Conservation (phyloP, 2,888 invertebrate species). For the Dendrolimus pini region DNA sequence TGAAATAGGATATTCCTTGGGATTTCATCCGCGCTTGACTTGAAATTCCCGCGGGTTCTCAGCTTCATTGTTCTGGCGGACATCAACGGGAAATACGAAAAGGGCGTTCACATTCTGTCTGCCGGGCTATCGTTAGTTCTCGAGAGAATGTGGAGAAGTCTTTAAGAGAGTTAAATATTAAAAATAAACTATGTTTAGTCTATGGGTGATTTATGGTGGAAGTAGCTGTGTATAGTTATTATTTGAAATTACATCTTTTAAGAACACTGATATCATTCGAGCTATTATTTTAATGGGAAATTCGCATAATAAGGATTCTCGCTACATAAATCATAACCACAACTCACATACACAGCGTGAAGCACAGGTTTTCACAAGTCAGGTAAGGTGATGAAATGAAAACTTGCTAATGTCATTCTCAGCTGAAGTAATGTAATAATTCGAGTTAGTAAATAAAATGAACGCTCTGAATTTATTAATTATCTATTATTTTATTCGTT, state of each 20-base stretch:
- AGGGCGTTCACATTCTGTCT: no score
- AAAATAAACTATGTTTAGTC: conserved; percentile 14
- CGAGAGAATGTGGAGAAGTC: no score
- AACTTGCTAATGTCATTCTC: conserved; percentile 75
- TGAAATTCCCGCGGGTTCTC: no score
- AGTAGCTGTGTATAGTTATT: conserved; percentile 22
- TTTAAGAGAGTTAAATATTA: no score
- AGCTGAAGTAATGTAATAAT: conserved; percentile 69
- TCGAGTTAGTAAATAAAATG: conserved; percentile 31
- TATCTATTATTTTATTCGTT: conserved; percentile 21
- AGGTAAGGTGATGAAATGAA: conserved; percentile 61
- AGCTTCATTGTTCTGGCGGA: no score
- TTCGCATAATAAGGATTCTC: conserved; percentile 51
- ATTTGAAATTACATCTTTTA: conserved; percentile 21
- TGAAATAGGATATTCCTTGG: no score
- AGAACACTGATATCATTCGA: conserved; percentile 21
- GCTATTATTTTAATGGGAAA: conserved; percentile 64
- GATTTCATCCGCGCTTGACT: no score
- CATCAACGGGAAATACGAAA: no score
- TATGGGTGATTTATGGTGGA: conserved; percentile 43
- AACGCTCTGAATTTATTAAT: conserved; percentile 33
- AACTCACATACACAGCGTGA: conserved; percentile 46
- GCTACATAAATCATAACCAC: conserved; percentile 44
- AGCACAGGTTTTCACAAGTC: conserved; percentile 62
- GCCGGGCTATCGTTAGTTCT: no score